Base-by-base conservation (phyloP, 2,797 vertebrate genomes). In the Dromococcyx pavoninus region DNA sequence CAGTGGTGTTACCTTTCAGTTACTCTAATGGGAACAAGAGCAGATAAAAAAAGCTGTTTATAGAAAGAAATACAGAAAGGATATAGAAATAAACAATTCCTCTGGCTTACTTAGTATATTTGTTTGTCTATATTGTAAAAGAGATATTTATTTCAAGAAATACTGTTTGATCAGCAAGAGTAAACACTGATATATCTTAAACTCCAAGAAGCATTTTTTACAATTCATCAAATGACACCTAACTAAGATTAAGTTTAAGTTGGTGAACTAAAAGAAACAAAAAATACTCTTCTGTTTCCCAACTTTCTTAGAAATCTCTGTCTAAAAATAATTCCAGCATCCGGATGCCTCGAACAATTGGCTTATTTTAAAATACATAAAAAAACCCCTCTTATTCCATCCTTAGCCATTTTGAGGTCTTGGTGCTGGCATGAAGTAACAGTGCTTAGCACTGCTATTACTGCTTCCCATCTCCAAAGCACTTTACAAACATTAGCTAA, bases 401-500 rank as follows among this genome's bases (percentile, higher is more conserved):
- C 90, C 69, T 93, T 83, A 91, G 87, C 88, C 91, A 94, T 88
- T 89, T 96, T 86, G 93, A 95, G 91, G 70, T 76, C 94, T 65
- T 1, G 66, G 50, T 32, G 76, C 72, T 91, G 69, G 91, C 91
- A 89, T 3, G 4, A 30, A 66, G 58, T 64, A 87, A 57, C 24
- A 74, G 88, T 14, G 89, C 94, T 97, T 96, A 97, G 90, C 78
- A 16, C 58, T 14, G 10, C 89, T 96, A 84, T 95, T 88, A 33
- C 94, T 23, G 86, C 95, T 97, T 97, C 88, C 94, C 86, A 95
- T 92, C 93, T 71, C 82, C 92, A 95, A 96, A 97, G 95, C 91
- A 94, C 96, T 97, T 97, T 95, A 97, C 95, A 96, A 95, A 96
- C 96, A 97, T 97, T 94, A 97, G 90, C 93, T 96, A 97, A 97